Conservation (phyloP, 2,113 vertebrate genomes). For the Cathartes aura region DNA sequence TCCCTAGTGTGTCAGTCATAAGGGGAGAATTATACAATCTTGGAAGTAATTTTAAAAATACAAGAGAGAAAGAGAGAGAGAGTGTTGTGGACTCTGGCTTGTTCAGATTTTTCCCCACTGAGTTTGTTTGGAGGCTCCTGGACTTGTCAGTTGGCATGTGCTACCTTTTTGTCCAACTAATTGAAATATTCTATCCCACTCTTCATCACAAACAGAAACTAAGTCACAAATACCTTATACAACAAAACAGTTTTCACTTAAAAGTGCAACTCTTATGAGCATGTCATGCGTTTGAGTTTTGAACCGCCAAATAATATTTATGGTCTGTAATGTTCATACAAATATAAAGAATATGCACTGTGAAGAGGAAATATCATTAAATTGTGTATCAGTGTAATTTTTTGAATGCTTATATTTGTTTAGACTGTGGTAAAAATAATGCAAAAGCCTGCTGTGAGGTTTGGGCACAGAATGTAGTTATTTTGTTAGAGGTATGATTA, state of each 20-base stretch:
- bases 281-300: not conserved
- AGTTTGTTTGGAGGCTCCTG: not conserved
- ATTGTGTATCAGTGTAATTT: not conserved
- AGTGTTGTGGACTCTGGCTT: not conserved
- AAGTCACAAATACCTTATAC: fast-evolving
- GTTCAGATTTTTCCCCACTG: not conserved
- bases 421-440: not conserved
- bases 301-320: not conserved
- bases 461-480: not conserved
- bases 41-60: not conserved
- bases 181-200: not conserved
- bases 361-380: not conserved
- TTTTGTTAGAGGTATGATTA: not conserved
- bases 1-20: not conserved
- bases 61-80: not conserved
- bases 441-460: not conserved
- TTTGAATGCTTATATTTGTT: not conserved
- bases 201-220: not conserved
- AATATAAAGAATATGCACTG: not conserved
- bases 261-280: not conserved
- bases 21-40: not conserved
- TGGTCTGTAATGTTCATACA: not conserved
- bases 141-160: not conserved
- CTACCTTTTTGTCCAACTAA: not conserved
- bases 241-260: not conserved